Evolutionary conservation across 23 tunicate species (phyloP).

Genomic region (Trididemnum nubilum): DNA sequence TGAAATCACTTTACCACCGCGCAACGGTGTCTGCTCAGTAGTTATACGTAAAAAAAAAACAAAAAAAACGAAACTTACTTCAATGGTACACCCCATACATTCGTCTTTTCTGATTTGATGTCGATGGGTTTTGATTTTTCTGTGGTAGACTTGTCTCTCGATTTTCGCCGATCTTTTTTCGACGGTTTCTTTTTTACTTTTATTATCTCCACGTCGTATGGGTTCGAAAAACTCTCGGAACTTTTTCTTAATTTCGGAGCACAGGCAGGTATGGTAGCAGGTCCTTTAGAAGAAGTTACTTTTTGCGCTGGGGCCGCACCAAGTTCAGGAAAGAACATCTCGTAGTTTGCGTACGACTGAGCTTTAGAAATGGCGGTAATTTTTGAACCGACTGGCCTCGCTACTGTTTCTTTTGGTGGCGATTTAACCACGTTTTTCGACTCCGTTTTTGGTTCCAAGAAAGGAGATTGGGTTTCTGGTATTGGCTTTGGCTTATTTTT

Average conservation of each 20-base stretch:
- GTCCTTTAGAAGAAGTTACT: not conserved
- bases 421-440: not conserved
- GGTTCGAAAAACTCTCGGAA: not conserved
- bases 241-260: no score
- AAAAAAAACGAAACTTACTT: no score
- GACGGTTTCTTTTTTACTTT: conserved; percentile 47
- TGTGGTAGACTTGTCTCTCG: conserved; percentile 30
- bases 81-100: conserved; percentile 60
- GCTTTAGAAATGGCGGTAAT: no score
- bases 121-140: not conserved
- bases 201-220: not conserved
- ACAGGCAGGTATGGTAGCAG: no score
- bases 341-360: conserved; percentile 10
- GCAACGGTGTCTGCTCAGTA: no score
- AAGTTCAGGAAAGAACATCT: conserved; percentile 15
- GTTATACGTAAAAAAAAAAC: no score
- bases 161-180: conserved; percentile 47
- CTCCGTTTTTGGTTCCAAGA: not conserved
- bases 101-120: conserved; percentile 9
- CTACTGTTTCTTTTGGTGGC: not conserved
- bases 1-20: no score
- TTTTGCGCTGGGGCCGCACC: not conserved
- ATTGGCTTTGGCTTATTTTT: not conserved
- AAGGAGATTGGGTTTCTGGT: not conserved
- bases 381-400: not conserved